phyloP scores from a whole-genome alignment of 2,113 vertebrate genomes.

The Apteryx owenii region DNA sequence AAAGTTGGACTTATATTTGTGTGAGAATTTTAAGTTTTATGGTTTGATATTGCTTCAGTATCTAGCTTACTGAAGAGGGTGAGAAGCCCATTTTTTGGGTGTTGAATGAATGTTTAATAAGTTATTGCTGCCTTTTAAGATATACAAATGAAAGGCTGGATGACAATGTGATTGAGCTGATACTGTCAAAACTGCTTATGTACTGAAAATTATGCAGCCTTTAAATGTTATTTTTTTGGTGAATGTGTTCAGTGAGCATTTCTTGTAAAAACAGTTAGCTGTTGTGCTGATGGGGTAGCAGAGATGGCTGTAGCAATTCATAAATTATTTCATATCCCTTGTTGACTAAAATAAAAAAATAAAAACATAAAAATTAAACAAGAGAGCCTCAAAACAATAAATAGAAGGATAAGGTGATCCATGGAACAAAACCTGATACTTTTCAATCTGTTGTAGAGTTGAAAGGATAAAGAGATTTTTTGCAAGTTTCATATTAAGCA shows the following conservation, averaged over 20 bases:
- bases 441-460: neutral
- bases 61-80: neutral
- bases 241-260: neutral
- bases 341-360: neutral
- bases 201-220: neutral
- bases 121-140: neutral
- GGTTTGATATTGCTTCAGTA: neutral
- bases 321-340: neutral
- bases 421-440: neutral
- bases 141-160: neutral
- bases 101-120: neutral
- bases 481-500: neutral
- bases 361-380: neutral
- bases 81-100: neutral
- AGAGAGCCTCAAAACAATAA: neutral
- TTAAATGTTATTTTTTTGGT: neutral
- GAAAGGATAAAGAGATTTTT: neutral
- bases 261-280: neutral
- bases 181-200: neutral
- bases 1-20: neutral
- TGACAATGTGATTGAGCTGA: neutral
- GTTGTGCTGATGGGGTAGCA: neutral
- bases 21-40: neutral
- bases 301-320: neutral
- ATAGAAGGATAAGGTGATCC: neutral